Evolutionary conservation across 2,113 vertebrate species (phyloP).

Genomic region (Chaetodon auriga): DNA sequence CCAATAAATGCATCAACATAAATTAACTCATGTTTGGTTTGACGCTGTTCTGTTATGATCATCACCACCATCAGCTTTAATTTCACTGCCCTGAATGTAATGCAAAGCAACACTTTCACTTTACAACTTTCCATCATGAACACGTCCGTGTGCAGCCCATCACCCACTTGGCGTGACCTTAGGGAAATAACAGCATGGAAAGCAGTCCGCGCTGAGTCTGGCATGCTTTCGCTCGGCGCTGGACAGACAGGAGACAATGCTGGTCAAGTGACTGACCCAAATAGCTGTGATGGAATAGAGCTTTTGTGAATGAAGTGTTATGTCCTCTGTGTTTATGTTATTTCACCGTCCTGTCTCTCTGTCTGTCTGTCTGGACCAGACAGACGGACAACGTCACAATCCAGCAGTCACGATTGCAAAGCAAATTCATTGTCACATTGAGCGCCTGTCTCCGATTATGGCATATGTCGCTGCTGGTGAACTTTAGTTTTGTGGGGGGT

Average conservation of each 20-base stretch:
- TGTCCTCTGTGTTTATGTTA: slow-evolving; percentile 73
- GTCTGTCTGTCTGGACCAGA: slow-evolving; percentile 42
- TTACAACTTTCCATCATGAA: background rate
- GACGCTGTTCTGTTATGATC: background rate
- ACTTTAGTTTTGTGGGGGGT: background rate
- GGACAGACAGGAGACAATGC: slow-evolving; percentile 66
- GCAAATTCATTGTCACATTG: slow-evolving; percentile 62
- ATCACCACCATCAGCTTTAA: background rate
- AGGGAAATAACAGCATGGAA: slow-evolving; percentile 39
- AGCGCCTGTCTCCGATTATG: slow-evolving; percentile 7
- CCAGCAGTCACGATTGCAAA: slow-evolving; percentile 55
- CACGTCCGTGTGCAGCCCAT: background rate
- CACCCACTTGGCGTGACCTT: slow-evolving; percentile 32
- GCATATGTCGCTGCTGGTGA: slow-evolving; percentile 36
- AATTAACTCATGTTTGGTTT: slow-evolving; percentile 23
- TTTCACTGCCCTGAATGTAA: background rate
- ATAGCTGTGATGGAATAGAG: slow-evolving; percentile 72
- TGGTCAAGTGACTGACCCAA: slow-evolving; percentile 74
- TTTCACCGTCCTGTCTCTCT: slow-evolving; percentile 60
- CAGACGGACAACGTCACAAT: slow-evolving; percentile 52
- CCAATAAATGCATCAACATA: slow-evolving; percentile 70
- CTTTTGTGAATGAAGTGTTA: slow-evolving; percentile 81
- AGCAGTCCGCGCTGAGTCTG: slow-evolving; percentile 46
- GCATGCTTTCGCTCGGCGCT: slow-evolving; percentile 46
- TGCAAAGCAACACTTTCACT: background rate